Percentiles rank a stretch among this genome's conserved stretches.
Evolutionary conservation across 2,888 invertebrate species (phyloP).

Genomic region (Pyralis farinalis): DNA sequence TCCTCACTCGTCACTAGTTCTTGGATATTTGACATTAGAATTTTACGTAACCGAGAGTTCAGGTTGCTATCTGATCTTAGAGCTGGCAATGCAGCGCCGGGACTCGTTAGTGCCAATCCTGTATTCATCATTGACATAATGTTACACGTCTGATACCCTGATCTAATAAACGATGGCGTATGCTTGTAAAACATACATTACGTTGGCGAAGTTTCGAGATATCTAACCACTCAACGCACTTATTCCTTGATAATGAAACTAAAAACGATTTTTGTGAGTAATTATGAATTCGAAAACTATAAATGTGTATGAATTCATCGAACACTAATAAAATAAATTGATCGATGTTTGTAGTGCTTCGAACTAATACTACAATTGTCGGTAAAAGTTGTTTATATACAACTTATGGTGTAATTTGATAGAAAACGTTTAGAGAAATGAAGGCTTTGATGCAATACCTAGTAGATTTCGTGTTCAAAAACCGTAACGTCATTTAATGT

Average conservation of each 20-base stretch:
- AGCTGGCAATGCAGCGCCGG: constrained; percentile 7
- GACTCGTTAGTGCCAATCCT: constrained; percentile 3
- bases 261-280: too few relatives aligned
- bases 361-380: constrained; percentile 28
- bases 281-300: too few relatives aligned
- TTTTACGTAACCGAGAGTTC: constrained; percentile 25
- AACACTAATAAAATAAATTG: too few relatives aligned
- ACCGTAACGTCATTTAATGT: constrained; percentile 70
- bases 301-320: too few relatives aligned
- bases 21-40: constrained; percentile 51
- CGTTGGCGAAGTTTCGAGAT: too few relatives aligned
- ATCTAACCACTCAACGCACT: too few relatives aligned
- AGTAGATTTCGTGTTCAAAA: constrained; percentile 56
- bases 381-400: constrained; percentile 53
- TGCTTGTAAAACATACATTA: too few relatives aligned
- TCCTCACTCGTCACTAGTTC: constrained; percentile 61
- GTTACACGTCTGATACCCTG: constrained; percentile 4
- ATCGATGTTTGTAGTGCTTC: constrained; percentile 1
- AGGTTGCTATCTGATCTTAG: constrained; percentile 9
- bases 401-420: constrained; percentile 46
- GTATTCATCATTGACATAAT: constrained; percentile 9
- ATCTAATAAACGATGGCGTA: constrained; percentile 7
- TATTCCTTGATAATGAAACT: too few relatives aligned
- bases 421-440: constrained; percentile 70
- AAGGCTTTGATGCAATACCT: constrained; percentile 58